Evolutionary conservation across 1,140 invertebrate species (phyloP).

Genomic region (Microvelia longipes): DNA sequence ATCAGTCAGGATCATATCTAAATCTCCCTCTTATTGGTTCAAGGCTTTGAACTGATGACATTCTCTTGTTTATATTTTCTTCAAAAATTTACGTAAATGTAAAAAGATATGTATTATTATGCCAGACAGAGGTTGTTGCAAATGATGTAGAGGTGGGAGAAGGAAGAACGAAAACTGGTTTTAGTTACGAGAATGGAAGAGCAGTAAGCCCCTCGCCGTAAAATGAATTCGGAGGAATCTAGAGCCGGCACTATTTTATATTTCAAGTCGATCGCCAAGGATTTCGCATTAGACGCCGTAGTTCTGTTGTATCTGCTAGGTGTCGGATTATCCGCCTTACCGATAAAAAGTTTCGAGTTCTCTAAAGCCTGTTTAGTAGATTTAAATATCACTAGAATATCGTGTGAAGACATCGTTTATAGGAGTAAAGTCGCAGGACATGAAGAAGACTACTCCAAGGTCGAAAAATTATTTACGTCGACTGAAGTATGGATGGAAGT

Average conservation of each 20-base stretch:
- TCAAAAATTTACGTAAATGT: no score
- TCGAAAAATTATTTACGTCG: slow-evolving; percentile 56
- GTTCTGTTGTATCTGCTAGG: slow-evolving; percentile 64
- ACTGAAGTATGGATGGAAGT: slow-evolving; percentile 69
- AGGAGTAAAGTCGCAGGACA: slow-evolving; percentile 48
- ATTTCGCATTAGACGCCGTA: slow-evolving; percentile 65
- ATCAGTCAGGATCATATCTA: no score
- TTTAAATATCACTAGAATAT: slow-evolving; percentile 45
- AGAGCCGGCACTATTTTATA: no score
- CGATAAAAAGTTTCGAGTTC: slow-evolving; percentile 64
- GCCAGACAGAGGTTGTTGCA: no score
- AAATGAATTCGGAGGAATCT: neutral
- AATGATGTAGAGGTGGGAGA: no score
- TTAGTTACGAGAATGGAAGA: neutral
- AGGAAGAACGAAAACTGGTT: neutral
- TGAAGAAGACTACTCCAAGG: slow-evolving; percentile 46
- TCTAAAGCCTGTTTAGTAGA: slow-evolving; percentile 73
- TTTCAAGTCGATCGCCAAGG: no score
- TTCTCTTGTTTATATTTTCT: no score
- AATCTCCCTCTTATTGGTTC: no score
- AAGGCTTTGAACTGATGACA: no score
- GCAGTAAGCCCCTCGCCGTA: neutral
- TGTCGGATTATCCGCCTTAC: slow-evolving; percentile 54
- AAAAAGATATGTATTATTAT: neutral
- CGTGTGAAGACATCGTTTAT: slow-evolving; percentile 53